Percentiles rank a stretch among this genome's conserved stretches.
These are phyloP conservation scores for Drosophila pseudotakahashii DNA, from an alignment of 2,888 invertebrate genomes.

Conservation along the genomic window DNA sequence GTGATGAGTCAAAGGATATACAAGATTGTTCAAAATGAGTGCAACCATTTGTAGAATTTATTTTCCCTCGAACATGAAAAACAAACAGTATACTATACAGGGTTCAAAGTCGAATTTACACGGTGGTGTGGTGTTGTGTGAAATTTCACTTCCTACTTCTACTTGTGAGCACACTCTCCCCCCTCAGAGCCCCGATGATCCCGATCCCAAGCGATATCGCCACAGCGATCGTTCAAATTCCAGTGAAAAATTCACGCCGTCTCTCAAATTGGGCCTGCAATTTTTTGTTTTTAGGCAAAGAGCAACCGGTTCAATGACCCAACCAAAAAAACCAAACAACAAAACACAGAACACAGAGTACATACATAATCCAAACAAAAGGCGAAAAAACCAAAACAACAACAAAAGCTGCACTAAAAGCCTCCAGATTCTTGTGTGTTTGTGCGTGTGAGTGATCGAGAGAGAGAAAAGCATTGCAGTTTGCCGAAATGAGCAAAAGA, in stretches of 20 bases:
- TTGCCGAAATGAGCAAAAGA: constrained; percentile 50
- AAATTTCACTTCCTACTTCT: constrained; percentile 47
- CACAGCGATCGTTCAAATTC: constrained; percentile 44
- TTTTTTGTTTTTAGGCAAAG: constrained; percentile 77
- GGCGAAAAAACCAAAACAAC: constrained; percentile 46
- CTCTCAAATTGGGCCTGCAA: constrained; percentile 66
- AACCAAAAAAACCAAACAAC: constrained; percentile 49
- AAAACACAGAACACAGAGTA: constrained; percentile 42
- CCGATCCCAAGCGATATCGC: background rate
- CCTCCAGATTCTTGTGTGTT: constrained; percentile 53
- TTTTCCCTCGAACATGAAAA: background rate
- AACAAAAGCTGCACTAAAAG: constrained; percentile 29
- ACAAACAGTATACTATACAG: background rate
- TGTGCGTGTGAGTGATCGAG: constrained; percentile 42
- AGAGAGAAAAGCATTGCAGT: constrained; percentile 51
- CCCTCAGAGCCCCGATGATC: background rate
- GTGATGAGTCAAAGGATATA: background rate
- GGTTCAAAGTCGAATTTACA: background rate
- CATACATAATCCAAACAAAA: constrained; percentile 69
- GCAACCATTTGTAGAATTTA: background rate
- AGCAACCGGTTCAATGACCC: constrained; percentile 72
- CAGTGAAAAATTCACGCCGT: constrained; percentile 60
- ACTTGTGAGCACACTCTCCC: constrained; percentile 7
- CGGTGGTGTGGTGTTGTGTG: constrained; percentile 6
- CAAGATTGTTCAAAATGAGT: background rate